Evolutionary conservation across 2,113 vertebrate species (phyloP), one percentile per base, ranked within the genome.

Genomic region (Pelusios castaneus): DNA sequence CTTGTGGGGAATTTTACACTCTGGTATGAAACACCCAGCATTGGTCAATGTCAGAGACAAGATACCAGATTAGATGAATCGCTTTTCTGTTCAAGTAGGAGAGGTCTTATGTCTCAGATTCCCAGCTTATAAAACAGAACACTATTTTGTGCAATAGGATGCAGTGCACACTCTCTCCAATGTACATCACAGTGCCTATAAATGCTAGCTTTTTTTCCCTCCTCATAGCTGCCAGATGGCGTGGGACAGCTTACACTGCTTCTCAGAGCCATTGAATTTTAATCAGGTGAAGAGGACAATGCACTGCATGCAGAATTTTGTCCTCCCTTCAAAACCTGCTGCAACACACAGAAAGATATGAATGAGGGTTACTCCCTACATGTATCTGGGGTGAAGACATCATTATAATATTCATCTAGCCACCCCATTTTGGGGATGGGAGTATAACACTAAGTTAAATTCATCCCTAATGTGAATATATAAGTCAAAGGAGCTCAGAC

Each of bases 251-350:
- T 90, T 55, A 2, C 0, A 0, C 31, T 2, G 0, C 92, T 89
- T 78, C 92, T 82, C 77, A 85, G 87, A 63, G 90, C 82, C 52
- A 54, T 82, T 83, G 93, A 82, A 90, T 77, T 91, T 89, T 89
- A 76, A 81, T 85, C 81, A 79, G 89, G 86, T 41, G 38, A 41
- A 75, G 63, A 95, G 67, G 70, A 85, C 0, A 25, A 84, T 5
- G 45, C 2, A 0, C 2, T 21, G 45, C 70, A 55, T 10, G 5
- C 67, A 83, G 8, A 90, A 49, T 1, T 0, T n/a, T 78, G 70
- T 54, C n/a, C 34, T 41, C 43, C 45, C 55, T 76, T 54, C 56
- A 31, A 41, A 45, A 83, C 27, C 7, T 14, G 80, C 77, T 34
- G 51, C 5, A 29, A 38, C 1, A 49, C 1, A 63, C 41, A 38